Conservation (phyloP, 2,888 invertebrate species). For the Metallyticus violacea region DNA sequence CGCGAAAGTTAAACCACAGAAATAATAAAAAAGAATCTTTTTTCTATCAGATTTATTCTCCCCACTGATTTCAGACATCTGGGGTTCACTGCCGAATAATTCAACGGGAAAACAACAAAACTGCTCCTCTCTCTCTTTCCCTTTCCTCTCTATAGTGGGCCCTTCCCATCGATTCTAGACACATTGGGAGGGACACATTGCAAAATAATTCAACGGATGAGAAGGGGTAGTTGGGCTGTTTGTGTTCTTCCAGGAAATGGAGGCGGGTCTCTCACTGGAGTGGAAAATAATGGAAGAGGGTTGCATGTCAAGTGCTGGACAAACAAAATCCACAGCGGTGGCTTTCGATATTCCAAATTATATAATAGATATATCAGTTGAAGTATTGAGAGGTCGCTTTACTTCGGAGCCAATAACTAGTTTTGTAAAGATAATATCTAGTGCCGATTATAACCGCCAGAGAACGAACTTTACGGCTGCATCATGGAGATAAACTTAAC, state of each 20-base stretch:
- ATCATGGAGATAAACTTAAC: too few relatives aligned
- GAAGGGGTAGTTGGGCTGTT: neutral
- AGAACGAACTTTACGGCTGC: too few relatives aligned
- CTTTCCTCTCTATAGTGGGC: neutral
- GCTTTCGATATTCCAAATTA: neutral
- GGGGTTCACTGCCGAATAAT: neutral
- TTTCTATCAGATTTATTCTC: neutral
- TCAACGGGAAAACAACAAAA: neutral
- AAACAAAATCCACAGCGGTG: neutral
- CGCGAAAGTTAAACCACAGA: neutral
- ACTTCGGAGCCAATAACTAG: too few relatives aligned
- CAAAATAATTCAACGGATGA: slow-evolving; percentile 2
- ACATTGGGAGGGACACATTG: neutral
- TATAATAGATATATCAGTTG: too few relatives aligned
- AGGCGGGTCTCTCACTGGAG: neutral
- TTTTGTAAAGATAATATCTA: too few relatives aligned
- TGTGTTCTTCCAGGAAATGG: neutral
- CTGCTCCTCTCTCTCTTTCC: neutral
- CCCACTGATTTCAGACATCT: neutral
- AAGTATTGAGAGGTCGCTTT: too few relatives aligned
- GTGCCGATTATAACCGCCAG: too few relatives aligned
- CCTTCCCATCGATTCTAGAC: neutral
- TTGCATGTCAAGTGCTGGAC: neutral
- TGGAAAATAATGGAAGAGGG: neutral
- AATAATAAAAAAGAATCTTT: neutral